Evolutionary conservation across 2,888 invertebrate genomes (phyloP), one percentile per base, ranked within the genome.

Genomic region (Papilio protenor): DNA sequence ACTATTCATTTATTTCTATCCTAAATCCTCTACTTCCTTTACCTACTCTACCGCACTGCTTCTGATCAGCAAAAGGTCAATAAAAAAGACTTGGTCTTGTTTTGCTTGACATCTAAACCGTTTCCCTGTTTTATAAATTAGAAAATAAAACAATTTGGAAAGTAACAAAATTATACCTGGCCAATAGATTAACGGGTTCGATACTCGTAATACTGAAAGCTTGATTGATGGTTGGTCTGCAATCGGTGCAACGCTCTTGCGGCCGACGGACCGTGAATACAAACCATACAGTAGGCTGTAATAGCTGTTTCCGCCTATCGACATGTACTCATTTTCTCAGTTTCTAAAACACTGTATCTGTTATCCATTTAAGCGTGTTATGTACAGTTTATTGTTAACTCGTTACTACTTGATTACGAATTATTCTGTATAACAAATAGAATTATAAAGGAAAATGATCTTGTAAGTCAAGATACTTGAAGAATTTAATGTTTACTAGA

Each of bases 221-320:
- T 52, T 57, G 33, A 76, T 73, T 64, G 79, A 77, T 78, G 49
- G 76, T 59, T 59, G 69, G 79, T 76, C 69, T 81, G 79, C 78
- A 82, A 81, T 80, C 85, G 84, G 87, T 88, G 88, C 87, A 88
- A 85, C 82, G 90, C 83, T 88, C 88, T 40, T 40, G 87, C 85
- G 82, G 87, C 87, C 87, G 84, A 76, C 89, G 81, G 88, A 90
- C 87, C 91, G 89, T 89, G 84, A 86, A 88, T 84, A 82, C 84
- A 82, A 79, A 81, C 81, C 82, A 84, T 85, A 84, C 85, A 83
- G 78, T 80, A n/a, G 80, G 79, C 83, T 84, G 84, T 87, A 87
- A 87, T 87, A 84, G 83, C 83, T 81, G 83, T 87, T 87, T 89
- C 88, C 90, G 87, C 85, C 86, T 80, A 73, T 73, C 78, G 73